These are phyloP conservation scores for Nannobrachium achirus DNA, from an alignment of 2,113 vertebrate genomes.

Conservation along the genomic window DNA sequence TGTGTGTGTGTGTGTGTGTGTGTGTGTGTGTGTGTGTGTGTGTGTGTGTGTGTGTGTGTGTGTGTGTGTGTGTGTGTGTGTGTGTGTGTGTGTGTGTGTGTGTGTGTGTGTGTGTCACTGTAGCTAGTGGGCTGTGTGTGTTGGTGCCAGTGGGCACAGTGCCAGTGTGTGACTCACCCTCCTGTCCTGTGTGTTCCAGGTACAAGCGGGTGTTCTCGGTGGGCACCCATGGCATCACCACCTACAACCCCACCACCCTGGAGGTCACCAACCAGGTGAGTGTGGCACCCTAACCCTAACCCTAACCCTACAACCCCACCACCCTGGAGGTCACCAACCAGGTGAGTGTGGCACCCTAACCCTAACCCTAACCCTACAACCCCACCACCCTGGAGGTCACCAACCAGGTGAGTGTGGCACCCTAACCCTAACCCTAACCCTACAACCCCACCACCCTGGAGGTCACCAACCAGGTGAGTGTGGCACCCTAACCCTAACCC, in stretches of 20 bases:
- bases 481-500: no score
- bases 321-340: background rate
- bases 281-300: no score
- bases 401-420: no score
- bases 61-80: background rate
- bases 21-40: background rate
- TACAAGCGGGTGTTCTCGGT: slow-evolving; percentile 98
- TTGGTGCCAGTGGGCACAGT: no score
- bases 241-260: slow-evolving; percentile 95
- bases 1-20: slow-evolving; percentile 2
- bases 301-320: no score
- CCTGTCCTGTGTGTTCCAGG: slow-evolving; percentile 76
- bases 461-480: no score
- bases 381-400: no score
- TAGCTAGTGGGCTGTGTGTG: no score
- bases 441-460: no score
- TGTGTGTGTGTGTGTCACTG: slow-evolving; percentile 3
- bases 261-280: slow-evolving; percentile 99
- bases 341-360: background rate
- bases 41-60: slow-evolving; percentile 3
- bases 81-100: slow-evolving; percentile 6
- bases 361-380: no score
- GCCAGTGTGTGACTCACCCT: slow-evolving; percentile 47
- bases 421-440: no score
- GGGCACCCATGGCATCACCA: slow-evolving; percentile 95